phyloP scores from a whole-genome alignment of 92 coral and sea anemone genomes.

The Paragorgia papillata region DNA sequence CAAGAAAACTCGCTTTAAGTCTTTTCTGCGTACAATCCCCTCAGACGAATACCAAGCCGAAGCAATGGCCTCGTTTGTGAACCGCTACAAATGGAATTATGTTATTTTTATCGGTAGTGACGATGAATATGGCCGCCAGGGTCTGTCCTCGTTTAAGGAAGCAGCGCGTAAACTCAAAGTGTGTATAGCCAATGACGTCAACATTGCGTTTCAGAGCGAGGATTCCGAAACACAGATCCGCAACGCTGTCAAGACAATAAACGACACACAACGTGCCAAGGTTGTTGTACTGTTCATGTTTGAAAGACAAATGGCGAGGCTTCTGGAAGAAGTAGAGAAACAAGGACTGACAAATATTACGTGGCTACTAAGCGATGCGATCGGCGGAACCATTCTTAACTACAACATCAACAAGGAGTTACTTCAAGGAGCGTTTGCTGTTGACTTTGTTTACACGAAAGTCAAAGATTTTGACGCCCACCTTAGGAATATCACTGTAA shows the following conservation, averaged over 20 bases:
- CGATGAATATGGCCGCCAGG: conserved; percentile 95
- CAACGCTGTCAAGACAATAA: conserved; percentile 54
- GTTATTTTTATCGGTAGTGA: conserved; percentile 87
- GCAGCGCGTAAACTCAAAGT: conserved; percentile 70
- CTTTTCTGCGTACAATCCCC: conserved; percentile 89
- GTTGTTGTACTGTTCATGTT: conserved; percentile 84
- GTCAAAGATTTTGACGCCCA: conserved; percentile 58
- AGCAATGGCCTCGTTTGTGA: conserved; percentile 88
- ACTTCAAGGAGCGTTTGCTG: conserved; percentile 74
- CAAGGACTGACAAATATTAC: conserved; percentile 74
- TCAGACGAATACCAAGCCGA: conserved; percentile 92
- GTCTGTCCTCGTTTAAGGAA: conserved; percentile 81
- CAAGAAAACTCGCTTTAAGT: conserved; percentile 83
- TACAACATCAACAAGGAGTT: conserved; percentile 56
- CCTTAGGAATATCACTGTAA: conserved; percentile 53
- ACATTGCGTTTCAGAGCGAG: conserved; percentile 66
- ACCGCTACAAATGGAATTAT: conserved; percentile 79
- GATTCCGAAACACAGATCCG: conserved; percentile 59
- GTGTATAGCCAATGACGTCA: conserved; percentile 83
- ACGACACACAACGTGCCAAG: conserved; percentile 56
- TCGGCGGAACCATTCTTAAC: conserved; percentile 56
- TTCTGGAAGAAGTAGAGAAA: conserved; percentile 65
- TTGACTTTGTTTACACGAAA: conserved; percentile 65
- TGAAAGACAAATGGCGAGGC: conserved; percentile 63
- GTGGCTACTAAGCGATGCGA: conserved; percentile 92